Evolutionary conservation across 2,797 vertebrate genomes (phyloP), one percentile per base, ranked within the genome.

Genomic region (Gallinago stenura): DNA sequence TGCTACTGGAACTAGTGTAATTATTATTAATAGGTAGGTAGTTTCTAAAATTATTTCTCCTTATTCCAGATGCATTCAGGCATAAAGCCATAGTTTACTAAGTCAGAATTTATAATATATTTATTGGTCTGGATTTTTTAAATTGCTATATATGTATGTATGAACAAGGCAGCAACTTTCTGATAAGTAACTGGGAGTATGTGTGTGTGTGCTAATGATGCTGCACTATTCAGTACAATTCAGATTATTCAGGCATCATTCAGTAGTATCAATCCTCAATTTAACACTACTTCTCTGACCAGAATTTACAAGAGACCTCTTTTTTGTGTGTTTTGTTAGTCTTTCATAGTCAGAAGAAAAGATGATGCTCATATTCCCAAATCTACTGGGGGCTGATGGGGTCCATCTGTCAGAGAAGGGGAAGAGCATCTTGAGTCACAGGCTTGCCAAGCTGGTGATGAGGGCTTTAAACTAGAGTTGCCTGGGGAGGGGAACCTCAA

Each of bases 1-100:
- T 96, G 62, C 90, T 91, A 71, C 50, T 94, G 51, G 83, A 96
- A 7, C 25, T 39, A 97, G 64, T 88, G 6, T 82, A 97, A 91
- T 87, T 95, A 94, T 96, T 96, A 94, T 90, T 95, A 97, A 90
- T 90, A 96, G 93, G 75, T 75, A 91, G 76, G 71, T 96, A 94
- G 77, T 96, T 95, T 95, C 86, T 92, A 95, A 95, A 96, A 90
- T 92, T 93, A 95, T 96, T 96, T 93, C 94, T 95, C 8, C 12
- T 93, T 97, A 91, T 96, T 94, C 83, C 87, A 95, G 70, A 92
- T 69, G 60, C 76, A 93, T 37, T 86, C 4, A 2, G 83, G 70
- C 68, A 90, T 64, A 94, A 97, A 97, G 80, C 43, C 85, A 95
- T 68, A 85, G 50, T 72, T 92, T 89, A 62, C 46, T 75, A 60